phyloP scores from a whole-genome alignment of 2,797 vertebrate genomes.

The Nannoperca australis region DNA sequence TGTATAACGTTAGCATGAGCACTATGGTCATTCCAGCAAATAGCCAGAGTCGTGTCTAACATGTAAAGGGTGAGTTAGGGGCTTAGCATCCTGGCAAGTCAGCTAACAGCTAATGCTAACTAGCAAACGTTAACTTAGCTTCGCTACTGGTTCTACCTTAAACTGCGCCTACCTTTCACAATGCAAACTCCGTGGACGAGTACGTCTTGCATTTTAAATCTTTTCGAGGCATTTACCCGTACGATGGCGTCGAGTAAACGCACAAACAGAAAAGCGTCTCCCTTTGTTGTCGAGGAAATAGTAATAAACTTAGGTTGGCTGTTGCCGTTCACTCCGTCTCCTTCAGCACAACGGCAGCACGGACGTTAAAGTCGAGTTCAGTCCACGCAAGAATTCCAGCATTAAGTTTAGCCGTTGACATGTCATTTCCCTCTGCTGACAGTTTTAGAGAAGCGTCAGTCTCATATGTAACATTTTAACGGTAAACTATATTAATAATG shows the following conservation, averaged over 20 bases:
- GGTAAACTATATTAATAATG: background rate
- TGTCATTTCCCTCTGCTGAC: conserved; percentile 67
- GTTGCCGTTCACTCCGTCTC: conserved; percentile 41
- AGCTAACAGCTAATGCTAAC: conserved; percentile 69
- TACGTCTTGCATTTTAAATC: conserved; percentile 31
- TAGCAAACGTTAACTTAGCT: conserved; percentile 56
- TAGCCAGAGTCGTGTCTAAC: conserved; percentile 52
- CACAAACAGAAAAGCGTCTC: background rate
- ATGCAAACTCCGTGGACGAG: conserved; percentile 17
- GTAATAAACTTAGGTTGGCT: conserved; percentile 69
- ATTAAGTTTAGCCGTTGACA: conserved; percentile 53
- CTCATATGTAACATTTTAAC: background rate
- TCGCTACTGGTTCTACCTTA: conserved; percentile 31
- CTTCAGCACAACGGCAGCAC: conserved; percentile 15
- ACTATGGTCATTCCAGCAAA: conserved; percentile 53
- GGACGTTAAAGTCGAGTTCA: conserved; percentile 24
- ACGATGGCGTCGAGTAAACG: conserved; percentile 63
- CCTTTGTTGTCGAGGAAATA: conserved; percentile 68
- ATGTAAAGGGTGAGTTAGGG: conserved; percentile 9
- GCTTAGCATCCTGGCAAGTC: conserved; percentile 52
- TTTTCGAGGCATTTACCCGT: background rate
- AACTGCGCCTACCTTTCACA: conserved; percentile 64
- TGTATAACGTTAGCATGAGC: background rate
- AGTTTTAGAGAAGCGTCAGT: conserved; percentile 5
- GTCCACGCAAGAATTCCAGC: conserved; percentile 15